A percentile compares a stretch with the other conserved stretches of the same genome.
Conservation (phyloP, 2,797 vertebrate genomes). For the Notoglanidium macrostoma region DNA sequence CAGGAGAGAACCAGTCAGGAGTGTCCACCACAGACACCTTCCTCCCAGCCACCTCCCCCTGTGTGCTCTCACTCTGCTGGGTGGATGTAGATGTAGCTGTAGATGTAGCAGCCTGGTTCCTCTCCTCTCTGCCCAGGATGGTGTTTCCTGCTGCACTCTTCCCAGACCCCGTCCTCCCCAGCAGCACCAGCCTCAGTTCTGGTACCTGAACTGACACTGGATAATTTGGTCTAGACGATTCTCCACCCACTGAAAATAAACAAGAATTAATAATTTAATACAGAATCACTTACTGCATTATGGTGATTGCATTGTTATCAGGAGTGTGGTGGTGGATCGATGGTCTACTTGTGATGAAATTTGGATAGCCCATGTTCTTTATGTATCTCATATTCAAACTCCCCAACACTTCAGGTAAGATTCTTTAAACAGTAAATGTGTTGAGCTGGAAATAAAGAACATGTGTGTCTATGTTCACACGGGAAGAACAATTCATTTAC, state of each 20-base stretch:
- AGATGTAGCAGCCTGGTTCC: background rate
- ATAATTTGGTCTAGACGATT: background rate
- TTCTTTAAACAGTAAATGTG: background rate
- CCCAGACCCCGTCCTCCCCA: slow-evolving; percentile 29
- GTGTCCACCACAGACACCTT: slow-evolving; percentile 50
- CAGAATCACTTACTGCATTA: background rate
- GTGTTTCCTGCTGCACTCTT: slow-evolving; percentile 37
- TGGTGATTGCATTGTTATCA: background rate
- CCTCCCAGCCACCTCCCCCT: slow-evolving; percentile 46
- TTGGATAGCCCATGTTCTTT: background rate
- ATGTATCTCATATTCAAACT: too few species aligned
- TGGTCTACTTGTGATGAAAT: background rate
- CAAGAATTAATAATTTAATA: background rate
- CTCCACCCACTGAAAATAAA: background rate
- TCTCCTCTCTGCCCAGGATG: slow-evolving; percentile 35
- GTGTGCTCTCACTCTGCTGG: slow-evolving; percentile 38
- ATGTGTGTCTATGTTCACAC: background rate
- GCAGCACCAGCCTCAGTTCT: slow-evolving; percentile 37
- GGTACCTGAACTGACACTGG: background rate
- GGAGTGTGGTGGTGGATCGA: background rate
- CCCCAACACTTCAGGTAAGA: background rate
- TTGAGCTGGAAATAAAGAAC: background rate
- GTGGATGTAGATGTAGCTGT: slow-evolving; percentile 12
- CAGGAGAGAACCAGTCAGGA: slow-evolving; percentile 41
- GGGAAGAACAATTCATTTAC: background rate